These are phyloP conservation scores for Camponotus vicinus DNA, from an alignment of 1,140 invertebrate species.

Conservation along the genomic window DNA sequence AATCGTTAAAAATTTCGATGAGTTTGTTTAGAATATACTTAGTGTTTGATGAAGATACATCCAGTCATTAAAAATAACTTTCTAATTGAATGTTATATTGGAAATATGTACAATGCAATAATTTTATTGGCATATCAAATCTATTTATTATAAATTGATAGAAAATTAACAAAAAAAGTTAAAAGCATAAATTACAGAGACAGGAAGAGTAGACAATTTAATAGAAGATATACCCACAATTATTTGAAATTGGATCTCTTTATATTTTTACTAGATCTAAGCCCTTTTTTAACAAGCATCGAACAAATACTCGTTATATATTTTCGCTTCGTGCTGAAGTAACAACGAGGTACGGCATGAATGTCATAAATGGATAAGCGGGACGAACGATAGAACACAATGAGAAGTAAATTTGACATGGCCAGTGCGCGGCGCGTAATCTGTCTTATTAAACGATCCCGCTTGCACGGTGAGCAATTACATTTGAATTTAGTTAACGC, in stretches of 20 bases:
- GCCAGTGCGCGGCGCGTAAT: constrained; percentile 48
- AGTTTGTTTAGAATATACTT: constrained; percentile 12
- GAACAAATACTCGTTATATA: constrained; percentile 1
- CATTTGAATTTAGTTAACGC: constrained; percentile 56
- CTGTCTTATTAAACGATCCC: constrained; percentile 59
- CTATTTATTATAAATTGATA: neutral
- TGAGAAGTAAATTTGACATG: constrained; percentile 62
- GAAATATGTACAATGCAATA: neutral
- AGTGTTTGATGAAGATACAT: neutral
- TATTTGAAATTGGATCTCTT: neutral
- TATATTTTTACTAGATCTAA: neutral
- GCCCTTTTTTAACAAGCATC: neutral
- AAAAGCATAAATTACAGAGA: neutral
- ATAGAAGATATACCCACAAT: neutral
- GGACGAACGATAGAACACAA: constrained; percentile 48
- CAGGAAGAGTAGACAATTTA: neutral
- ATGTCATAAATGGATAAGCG: constrained; percentile 54
- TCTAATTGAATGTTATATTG: neutral
- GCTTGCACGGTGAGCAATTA: constrained; percentile 46
- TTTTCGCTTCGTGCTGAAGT: neutral
- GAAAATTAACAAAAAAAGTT: neutral
- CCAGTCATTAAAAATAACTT: neutral
- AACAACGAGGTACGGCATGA: constrained; percentile 26
- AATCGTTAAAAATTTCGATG: neutral
- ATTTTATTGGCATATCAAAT: neutral